phyloP scores from a whole-genome alignment of 2,797 vertebrate species.

The Caiman crocodilus region DNA sequence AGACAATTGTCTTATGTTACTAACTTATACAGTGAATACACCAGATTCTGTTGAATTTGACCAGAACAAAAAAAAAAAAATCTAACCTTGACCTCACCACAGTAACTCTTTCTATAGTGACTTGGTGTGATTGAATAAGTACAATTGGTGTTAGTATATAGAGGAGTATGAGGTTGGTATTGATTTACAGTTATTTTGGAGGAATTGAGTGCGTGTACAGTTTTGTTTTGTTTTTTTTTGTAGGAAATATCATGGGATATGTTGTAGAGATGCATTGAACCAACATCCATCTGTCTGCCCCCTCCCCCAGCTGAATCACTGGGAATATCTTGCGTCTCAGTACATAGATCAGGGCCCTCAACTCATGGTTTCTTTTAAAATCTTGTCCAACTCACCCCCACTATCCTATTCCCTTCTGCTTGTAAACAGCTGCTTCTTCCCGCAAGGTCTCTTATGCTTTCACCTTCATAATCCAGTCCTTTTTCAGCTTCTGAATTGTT shows the following conservation, averaged over 20 bases:
- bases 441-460: no score
- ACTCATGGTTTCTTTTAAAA: neutral
- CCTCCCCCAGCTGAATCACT: no score
- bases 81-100: neutral
- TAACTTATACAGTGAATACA: neutral
- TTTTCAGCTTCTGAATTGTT: neutral
- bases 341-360: neutral
- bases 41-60: neutral
- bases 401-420: neutral
- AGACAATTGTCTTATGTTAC: neutral
- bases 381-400: neutral
- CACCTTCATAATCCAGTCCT: neutral
- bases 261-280: no score
- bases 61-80: neutral
- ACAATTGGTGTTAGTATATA: neutral
- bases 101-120: neutral
- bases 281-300: no score
- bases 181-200: neutral
- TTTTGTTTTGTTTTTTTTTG: no score
- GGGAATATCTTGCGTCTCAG: neutral
- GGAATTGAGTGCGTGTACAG: neutral
- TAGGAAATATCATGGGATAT: no score
- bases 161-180: neutral
- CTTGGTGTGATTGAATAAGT: neutral
- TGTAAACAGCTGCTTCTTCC: neutral